Base-by-base conservation (phyloP, 2,113 vertebrate genomes). In the Nerophis lumbriciformis region DNA sequence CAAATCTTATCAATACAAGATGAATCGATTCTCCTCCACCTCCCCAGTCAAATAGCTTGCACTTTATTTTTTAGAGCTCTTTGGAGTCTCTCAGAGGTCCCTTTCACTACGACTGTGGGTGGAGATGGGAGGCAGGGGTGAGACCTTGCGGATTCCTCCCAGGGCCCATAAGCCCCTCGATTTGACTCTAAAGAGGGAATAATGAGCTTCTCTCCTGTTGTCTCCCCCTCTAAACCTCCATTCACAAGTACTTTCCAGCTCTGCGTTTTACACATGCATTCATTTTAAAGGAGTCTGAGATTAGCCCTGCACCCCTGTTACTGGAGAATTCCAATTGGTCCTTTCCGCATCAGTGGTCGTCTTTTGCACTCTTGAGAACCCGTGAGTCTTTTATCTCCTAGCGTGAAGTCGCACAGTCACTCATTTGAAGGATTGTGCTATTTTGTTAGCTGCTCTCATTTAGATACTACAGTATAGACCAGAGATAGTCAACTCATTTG, bases 191-290 rank as follows among this genome's bases (percentile, higher is more conserved):
- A 58, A 68, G 75, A 68, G 68, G 72, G 72, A 87, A 88, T 89
- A 86, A 89, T 88, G 88, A 88, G 80, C 74, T 68, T 65, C 81
- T 83, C 69, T 68, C 13, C 77, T 82, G 80, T 87, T 86, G 78
- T 87, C 71, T 79, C 79, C 62, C 77, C 72, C 76, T 74, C 72
- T 51, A 69, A 77, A 69, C 63, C 72, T 53, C 73, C 54, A 68
- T 80, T 87, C 76, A 79, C 73, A 71, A 75, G 77, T 14, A 50
- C 28, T 64, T 57, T 69, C 42, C 5, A 11, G 70, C 78, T 77
- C 75, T 49, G 9, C 78, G 87, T 90, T 45, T 90, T 88, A 83
- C 88, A 90, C 88, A 88, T 85, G 86, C 85, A 88, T 88, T 69
- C 79, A 50, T 67, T 71, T 77, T 71, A 77, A 83, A 83, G 72